A percentile compares a stretch with the other conserved stretches of the same genome.
Conservation (phyloP, 2,797 vertebrate species). For the Chromobotia macracanthus region DNA sequence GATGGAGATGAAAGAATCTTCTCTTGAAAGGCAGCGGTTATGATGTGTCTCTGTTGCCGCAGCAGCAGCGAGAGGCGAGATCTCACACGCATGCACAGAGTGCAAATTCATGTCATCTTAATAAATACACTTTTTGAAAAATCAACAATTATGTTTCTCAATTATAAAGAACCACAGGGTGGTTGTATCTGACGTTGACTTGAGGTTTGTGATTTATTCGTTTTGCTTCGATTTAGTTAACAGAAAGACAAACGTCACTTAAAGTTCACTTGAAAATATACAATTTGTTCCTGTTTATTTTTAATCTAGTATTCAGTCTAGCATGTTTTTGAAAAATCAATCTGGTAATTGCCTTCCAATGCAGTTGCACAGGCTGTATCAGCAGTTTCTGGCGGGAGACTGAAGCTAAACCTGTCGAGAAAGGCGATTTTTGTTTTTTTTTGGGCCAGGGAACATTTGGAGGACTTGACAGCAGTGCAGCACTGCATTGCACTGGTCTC, state of each 20-base stretch:
- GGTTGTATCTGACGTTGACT: not conserved
- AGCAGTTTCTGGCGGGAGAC: too few relatives aligned
- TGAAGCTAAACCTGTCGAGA: too few relatives aligned
- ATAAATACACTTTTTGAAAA: not conserved
- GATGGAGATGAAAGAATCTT: slow-evolving; percentile 55
- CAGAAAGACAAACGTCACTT: too few relatives aligned
- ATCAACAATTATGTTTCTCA: not conserved
- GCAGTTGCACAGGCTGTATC: slow-evolving; percentile 2
- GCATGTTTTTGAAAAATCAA: too few relatives aligned
- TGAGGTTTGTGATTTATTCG: not conserved
- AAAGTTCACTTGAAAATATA: too few relatives aligned
- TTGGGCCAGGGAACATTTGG: not conserved
- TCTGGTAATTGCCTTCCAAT: too few relatives aligned
- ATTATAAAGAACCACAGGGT: slow-evolving; percentile 6
- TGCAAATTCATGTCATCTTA: slow-evolving; percentile 14
- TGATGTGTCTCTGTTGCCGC: slow-evolving; percentile 50
- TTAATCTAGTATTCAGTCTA: too few relatives aligned
- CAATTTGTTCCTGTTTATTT: too few relatives aligned
- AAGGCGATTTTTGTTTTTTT: too few relatives aligned
- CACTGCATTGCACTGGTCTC: too few relatives aligned
- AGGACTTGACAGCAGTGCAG: too few relatives aligned
- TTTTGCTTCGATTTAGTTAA: not conserved
- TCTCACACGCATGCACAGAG: not conserved
- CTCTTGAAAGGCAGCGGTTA: slow-evolving; percentile 47
- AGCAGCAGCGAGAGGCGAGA: slow-evolving; percentile 17